Evolutionary conservation across 2,888 invertebrate species (phyloP).

Genomic region (Diarsia dahlii): DNA sequence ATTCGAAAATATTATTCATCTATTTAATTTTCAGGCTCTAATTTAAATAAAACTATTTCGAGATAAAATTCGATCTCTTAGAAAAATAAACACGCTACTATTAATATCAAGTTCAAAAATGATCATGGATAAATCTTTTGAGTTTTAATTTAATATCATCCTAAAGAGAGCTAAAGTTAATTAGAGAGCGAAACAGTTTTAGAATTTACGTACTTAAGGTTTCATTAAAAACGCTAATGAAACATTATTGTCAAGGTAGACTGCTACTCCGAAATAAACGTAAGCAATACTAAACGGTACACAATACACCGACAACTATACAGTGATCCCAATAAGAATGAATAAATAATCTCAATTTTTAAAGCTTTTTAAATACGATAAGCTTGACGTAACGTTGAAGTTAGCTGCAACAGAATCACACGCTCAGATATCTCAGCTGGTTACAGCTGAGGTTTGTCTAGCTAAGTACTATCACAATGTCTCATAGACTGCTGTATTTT

Average conservation of each 20-base stretch:
- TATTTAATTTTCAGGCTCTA: slow-evolving; percentile 46
- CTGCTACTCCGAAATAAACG: slow-evolving; percentile 71
- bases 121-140: slow-evolving; percentile 63
- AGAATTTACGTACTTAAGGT: slow-evolving; percentile 70
- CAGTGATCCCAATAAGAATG: slow-evolving; percentile 81
- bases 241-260: slow-evolving; percentile 84
- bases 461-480: slow-evolving; percentile 89
- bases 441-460: slow-evolving; percentile 73
- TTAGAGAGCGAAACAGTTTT: slow-evolving; percentile 83
- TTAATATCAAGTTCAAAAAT: slow-evolving; percentile 57
- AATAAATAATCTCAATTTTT: slow-evolving; percentile 90
- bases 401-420: slow-evolving; percentile 80
- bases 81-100: slow-evolving; percentile 71
- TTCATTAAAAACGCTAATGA: slow-evolving; percentile 70
- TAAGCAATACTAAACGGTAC: slow-evolving; percentile 73
- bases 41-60: slow-evolving; percentile 61
- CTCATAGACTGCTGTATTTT: slow-evolving; percentile 87
- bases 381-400: slow-evolving; percentile 76
- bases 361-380: slow-evolving; percentile 87
- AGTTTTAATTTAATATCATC: slow-evolving; percentile 68
- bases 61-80: slow-evolving; percentile 64
- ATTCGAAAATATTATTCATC: slow-evolving; percentile 45
- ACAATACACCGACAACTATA: slow-evolving; percentile 73
- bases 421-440: slow-evolving; percentile 66
- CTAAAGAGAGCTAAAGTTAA: slow-evolving; percentile 80